A percentile compares a stretch with the other conserved stretches of the same genome.
phyloP scores from a whole-genome alignment of 2,113 vertebrate genomes.

The Hirundichthys speculiger region DNA sequence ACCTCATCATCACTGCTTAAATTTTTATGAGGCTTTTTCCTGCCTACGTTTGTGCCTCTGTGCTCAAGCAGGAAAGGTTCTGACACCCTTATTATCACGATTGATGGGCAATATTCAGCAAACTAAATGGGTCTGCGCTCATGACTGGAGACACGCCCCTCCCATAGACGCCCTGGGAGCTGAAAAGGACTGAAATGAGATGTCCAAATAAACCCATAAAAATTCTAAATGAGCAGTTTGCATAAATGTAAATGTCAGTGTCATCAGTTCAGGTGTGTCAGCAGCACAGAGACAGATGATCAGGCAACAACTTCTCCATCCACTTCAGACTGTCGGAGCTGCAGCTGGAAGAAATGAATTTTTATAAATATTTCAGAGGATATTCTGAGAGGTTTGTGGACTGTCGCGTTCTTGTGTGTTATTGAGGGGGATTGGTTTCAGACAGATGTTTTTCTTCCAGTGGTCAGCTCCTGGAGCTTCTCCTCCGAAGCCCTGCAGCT shows the following conservation, averaged over 20 bases:
- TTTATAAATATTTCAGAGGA: too few species aligned
- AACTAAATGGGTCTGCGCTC: constrained; percentile 22
- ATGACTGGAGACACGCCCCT: background rate
- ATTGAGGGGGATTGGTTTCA: too few species aligned
- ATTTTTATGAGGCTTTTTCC: background rate
- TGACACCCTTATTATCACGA: constrained; percentile 13
- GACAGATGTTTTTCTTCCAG: too few species aligned
- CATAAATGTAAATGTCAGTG: constrained; percentile 20
- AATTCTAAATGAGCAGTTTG: constrained; percentile 21
- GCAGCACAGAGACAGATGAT: constrained; percentile 2
- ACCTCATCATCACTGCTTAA: background rate
- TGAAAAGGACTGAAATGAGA: background rate
- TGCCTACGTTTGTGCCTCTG: background rate
- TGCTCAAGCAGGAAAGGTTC: background rate
- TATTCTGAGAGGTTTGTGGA: background rate
- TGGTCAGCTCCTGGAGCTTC: background rate
- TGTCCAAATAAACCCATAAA: constrained; percentile 7
- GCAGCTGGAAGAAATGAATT: too few species aligned
- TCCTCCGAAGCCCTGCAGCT: constrained; percentile 22
- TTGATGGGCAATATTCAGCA: constrained; percentile 29
- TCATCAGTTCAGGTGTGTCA: constrained; percentile 15
- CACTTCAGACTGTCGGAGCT: too few species aligned
- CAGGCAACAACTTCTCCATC: too few species aligned
- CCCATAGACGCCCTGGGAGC: too few species aligned
- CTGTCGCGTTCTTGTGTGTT: background rate